These are phyloP conservation scores for Junonia oenone DNA, from an alignment of 2,888 invertebrate genomes.

Conservation along the genomic window DNA sequence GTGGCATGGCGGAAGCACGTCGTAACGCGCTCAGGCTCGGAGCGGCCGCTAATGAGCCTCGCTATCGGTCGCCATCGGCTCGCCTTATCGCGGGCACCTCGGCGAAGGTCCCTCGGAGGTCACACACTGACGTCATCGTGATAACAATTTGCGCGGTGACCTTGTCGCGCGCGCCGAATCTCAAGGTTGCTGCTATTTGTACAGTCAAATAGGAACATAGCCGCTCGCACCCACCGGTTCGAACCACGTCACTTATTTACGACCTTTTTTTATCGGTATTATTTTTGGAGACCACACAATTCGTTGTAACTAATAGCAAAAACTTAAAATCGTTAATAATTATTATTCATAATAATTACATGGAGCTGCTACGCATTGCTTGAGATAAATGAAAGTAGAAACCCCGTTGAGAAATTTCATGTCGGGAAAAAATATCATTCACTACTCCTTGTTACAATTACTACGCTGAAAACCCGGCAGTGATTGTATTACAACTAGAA, in stretches of 20 bases:
- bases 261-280: neutral
- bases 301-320: no score
- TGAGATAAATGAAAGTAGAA: no score
- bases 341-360: no score
- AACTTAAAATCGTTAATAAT: no score
- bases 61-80: constrained; percentile 68
- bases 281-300: neutral
- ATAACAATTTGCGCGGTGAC: constrained; percentile 78
- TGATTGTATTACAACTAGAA: no score
- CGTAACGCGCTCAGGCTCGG: constrained; percentile 30
- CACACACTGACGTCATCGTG: constrained; percentile 73
- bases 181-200: constrained; percentile 77
- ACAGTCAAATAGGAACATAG: constrained; percentile 61
- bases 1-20: constrained; percentile 6
- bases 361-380: no score
- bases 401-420: no score
- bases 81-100: constrained; percentile 71
- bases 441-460: no score
- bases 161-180: constrained; percentile 76
- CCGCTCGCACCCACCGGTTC: constrained; percentile 34
- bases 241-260: constrained; percentile 43
- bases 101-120: constrained; percentile 64
- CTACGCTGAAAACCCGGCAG: no score
- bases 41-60: constrained; percentile 10
- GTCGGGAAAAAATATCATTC: no score